Conservation (phyloP, 2,797 vertebrate genomes). For the Antennarius maculatus region DNA sequence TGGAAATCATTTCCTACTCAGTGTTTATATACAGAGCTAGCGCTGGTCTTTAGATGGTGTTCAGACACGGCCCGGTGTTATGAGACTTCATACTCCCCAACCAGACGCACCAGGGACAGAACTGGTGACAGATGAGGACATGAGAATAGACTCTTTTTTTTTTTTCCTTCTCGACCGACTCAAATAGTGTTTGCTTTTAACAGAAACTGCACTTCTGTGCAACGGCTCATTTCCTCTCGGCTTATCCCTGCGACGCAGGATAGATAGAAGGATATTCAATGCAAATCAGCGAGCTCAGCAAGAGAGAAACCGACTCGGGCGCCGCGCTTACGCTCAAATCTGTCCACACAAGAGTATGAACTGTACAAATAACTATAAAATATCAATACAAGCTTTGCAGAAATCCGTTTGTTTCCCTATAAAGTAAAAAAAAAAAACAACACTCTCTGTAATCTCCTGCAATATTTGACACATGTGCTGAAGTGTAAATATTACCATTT, state of each 20-base stretch:
- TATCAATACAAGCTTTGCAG: conserved; percentile 8
- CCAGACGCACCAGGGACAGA: conserved; percentile 46
- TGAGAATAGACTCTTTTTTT: conserved; percentile 32
- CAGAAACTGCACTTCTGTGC: conserved; percentile 33
- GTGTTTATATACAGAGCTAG: conserved; percentile 69
- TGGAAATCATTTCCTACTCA: conserved; percentile 74
- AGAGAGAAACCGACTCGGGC: conserved; percentile 32
- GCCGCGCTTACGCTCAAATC: conserved; percentile 37
- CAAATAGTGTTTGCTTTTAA: conserved; percentile 33
- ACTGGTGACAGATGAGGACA: conserved; percentile 60
- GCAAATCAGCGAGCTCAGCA: conserved; percentile 45
- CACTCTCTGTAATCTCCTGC: conserved; percentile 21
- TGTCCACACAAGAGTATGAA: conserved; percentile 32
- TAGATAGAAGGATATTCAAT: conserved; percentile 40
- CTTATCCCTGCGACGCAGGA: conserved; percentile 37
- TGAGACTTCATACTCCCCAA: conserved; percentile 38
- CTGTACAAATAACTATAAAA: conserved; percentile 27
- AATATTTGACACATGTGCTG: conserved; percentile 50
- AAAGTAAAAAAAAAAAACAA: conserved; percentile 7
- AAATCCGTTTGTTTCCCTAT: background rate
- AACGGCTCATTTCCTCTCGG: conserved; percentile 44
- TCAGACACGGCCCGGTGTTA: conserved; percentile 50
- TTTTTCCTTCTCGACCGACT: conserved; percentile 15
- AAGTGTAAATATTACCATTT: conserved; percentile 59
- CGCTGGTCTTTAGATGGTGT: conserved; percentile 57